Percentiles rank a stretch among this genome's conserved stretches.
Evolutionary conservation across 2,113 vertebrate genomes (phyloP).

Genomic region (Gobio gobio): DNA sequence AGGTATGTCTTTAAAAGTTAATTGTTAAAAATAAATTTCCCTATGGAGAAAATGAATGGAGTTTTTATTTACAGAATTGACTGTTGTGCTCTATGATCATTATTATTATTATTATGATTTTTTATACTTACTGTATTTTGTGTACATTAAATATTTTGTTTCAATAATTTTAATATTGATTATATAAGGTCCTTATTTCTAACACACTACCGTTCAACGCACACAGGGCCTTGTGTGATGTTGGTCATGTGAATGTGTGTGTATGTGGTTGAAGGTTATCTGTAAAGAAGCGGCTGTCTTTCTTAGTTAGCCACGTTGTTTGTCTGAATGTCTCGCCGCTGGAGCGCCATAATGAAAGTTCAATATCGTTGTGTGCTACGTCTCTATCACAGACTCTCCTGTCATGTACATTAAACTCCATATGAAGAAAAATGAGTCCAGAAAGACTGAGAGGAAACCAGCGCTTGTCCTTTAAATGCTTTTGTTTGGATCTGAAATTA

Average conservation of each 20-base stretch:
- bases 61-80: too few species aligned
- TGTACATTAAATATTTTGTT: too few species aligned
- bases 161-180: too few species aligned
- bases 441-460: not conserved
- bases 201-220: too few species aligned
- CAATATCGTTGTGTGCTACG: slow-evolving; percentile 51
- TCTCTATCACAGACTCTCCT: slow-evolving; percentile 60
- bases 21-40: too few species aligned
- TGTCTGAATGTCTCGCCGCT: slow-evolving; percentile 65
- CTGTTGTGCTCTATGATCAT: too few species aligned
- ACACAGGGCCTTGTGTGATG: not conserved
- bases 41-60: too few species aligned
- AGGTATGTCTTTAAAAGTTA: too few species aligned
- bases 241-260: not conserved
- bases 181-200: too few species aligned
- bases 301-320: slow-evolving; percentile 65
- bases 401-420: slow-evolving; percentile 61
- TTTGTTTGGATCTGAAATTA: not conserved
- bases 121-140: too few species aligned
- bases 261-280: slow-evolving; percentile 66
- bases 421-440: slow-evolving; percentile 66
- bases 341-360: slow-evolving; percentile 63
- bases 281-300: slow-evolving; percentile 65
- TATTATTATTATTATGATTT: too few species aligned
- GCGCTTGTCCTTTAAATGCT: not conserved